Percentiles rank a stretch among this genome's conserved stretches.
These are phyloP conservation scores for Eupithecia subfuscata DNA, from an alignment of 2,888 invertebrate species.

Conservation along the genomic window DNA sequence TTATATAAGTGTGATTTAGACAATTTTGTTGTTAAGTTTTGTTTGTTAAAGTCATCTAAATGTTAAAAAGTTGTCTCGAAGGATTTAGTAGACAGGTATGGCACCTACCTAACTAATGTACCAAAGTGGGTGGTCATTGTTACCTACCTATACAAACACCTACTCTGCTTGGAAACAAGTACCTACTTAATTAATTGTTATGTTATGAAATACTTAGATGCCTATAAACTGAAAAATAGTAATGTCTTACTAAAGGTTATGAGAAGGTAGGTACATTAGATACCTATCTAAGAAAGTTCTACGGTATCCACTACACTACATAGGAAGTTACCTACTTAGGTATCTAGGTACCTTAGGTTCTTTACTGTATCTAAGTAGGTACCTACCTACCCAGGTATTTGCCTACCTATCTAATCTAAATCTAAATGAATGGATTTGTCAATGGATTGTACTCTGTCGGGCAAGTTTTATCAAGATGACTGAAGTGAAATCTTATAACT, in stretches of 20 bases:
- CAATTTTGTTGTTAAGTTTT: slow-evolving; percentile 44
- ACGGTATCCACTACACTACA: no score
- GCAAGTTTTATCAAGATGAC: slow-evolving; percentile 64
- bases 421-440: neutral
- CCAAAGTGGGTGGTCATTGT: neutral
- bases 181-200: neutral
- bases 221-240: neutral
- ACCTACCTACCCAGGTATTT: neutral
- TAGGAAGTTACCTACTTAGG: no score
- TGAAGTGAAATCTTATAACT: slow-evolving; percentile 81
- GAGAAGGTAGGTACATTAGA: no score
- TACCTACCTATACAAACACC: neutral
- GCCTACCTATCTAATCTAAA: neutral
- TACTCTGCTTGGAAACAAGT: neutral
- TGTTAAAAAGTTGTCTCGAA: slow-evolving; percentile 13
- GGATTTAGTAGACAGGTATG: neutral
- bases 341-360: no score
- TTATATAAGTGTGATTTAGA: neutral
- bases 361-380: neutral
- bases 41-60: slow-evolving; percentile 39
- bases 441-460: slow-evolving; percentile 24
- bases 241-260: neutral
- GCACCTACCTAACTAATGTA: neutral
- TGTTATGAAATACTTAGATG: neutral
- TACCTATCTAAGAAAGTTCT: no score